These are phyloP conservation scores for Chalcosyrphus nemorum DNA, from an alignment of 2,888 invertebrate species.

Conservation along the genomic window DNA sequence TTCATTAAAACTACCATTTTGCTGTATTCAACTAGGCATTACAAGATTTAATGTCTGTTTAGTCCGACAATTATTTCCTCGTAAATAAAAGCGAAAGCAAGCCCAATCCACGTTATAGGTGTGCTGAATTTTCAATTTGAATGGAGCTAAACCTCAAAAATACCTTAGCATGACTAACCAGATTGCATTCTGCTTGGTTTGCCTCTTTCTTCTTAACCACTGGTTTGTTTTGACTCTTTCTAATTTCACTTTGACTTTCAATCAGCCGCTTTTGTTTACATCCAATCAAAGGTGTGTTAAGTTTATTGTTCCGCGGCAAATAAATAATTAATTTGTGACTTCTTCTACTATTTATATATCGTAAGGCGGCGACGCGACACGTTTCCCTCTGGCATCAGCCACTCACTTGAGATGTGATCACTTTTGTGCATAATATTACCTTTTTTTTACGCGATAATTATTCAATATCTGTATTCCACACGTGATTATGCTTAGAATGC, in stretches of 20 bases:
- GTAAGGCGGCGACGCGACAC: too few relatives aligned
- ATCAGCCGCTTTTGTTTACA: constrained; percentile 43
- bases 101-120: constrained; percentile 2
- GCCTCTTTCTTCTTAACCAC: neutral
- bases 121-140: constrained; percentile 20
- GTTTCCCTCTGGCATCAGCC: neutral
- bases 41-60: neutral
- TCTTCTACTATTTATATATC: too few relatives aligned
- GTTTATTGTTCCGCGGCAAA: neutral
- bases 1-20: neutral
- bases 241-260: constrained; percentile 49
- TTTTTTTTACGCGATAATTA: neutral
- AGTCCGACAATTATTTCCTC: neutral
- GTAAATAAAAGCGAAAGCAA: constrained; percentile 18
- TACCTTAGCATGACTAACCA: constrained; percentile 24
- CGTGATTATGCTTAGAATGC: constrained; percentile 27
- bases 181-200: neutral
- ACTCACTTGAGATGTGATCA: constrained; percentile 3
- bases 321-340: constrained; percentile 26
- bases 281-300: neutral
- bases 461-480: constrained; percentile 27
- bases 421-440: constrained; percentile 7
- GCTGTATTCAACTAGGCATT: neutral
- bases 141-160: neutral
- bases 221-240: neutral